These are phyloP conservation scores for Pyrrhopygopsis socrates DNA, from an alignment of 2,888 invertebrate genomes.

Conservation along the genomic window DNA sequence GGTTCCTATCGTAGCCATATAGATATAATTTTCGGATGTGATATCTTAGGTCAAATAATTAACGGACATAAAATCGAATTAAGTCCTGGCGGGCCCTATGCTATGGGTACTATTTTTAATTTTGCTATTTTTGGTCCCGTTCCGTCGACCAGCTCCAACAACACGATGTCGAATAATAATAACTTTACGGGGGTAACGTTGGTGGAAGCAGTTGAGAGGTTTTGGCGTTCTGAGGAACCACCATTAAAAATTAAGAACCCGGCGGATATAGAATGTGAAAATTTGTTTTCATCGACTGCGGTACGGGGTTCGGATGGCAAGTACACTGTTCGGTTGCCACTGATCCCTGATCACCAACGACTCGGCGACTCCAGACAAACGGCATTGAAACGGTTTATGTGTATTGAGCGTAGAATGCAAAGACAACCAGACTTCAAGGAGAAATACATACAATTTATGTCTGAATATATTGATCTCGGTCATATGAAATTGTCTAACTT, in stretches of 20 bases:
- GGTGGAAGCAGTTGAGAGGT: slow-evolving; percentile 1
- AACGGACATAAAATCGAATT: neutral
- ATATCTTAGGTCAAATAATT: neutral
- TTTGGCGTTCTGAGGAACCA: slow-evolving; percentile 21
- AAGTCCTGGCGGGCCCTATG: slow-evolving; percentile 11
- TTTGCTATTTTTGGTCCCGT: neutral
- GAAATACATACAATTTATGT: neutral
- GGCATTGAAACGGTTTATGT: neutral
- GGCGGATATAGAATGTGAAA: slow-evolving; percentile 3
- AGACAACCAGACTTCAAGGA: neutral
- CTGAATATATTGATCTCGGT: neutral
- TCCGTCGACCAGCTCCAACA: neutral
- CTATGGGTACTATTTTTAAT: slow-evolving; percentile 17
- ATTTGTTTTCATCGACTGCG: neutral
- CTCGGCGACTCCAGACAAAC: neutral
- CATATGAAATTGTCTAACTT: neutral
- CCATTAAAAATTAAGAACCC: slow-evolving; percentile 9
- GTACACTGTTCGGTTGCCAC: neutral
- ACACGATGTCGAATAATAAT: neutral
- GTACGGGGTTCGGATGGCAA: neutral
- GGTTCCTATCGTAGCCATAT: neutral
- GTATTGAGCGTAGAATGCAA: neutral
- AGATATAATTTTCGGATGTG: neutral
- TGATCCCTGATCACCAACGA: neutral
- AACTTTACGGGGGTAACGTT: slow-evolving; percentile 3